Evolutionary conservation across 2,888 invertebrate genomes (phyloP).

Genomic region (Brachypterus glaber): DNA sequence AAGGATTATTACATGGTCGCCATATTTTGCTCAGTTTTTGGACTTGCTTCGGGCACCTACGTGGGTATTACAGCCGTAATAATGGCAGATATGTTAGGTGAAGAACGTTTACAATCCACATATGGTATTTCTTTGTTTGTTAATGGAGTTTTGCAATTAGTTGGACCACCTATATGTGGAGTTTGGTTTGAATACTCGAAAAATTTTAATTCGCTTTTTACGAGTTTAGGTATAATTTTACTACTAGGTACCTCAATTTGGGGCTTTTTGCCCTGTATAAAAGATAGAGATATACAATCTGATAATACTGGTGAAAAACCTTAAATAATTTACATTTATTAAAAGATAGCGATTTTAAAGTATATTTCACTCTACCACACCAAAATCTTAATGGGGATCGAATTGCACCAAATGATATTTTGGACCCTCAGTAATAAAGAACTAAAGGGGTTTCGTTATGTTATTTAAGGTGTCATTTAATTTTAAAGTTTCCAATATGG

Average conservation of each 20-base stretch:
- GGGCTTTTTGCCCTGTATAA: slow-evolving; percentile 65
- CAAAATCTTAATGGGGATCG: too few species aligned
- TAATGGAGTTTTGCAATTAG: slow-evolving; percentile 70
- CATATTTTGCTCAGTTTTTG: slow-evolving; percentile 65
- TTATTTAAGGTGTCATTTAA: too few species aligned
- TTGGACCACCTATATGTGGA: slow-evolving; percentile 79
- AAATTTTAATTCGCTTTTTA: slow-evolving; percentile 63
- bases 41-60: slow-evolving; percentile 74
- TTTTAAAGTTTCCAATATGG: too few species aligned
- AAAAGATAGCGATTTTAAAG: too few species aligned
- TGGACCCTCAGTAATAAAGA: too few species aligned
- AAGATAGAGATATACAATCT: slow-evolving; percentile 25
- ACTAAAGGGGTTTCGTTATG: too few species aligned
- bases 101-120: slow-evolving; percentile 73
- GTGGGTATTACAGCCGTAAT: slow-evolving; percentile 80
- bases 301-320: too few species aligned
- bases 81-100: slow-evolving; percentile 80
- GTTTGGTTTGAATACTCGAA: slow-evolving; percentile 52
- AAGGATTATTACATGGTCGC: slow-evolving; percentile 54
- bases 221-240: slow-evolving; percentile 62
- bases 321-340: too few species aligned
- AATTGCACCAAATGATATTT: too few species aligned
- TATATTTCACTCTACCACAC: too few species aligned
- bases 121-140: slow-evolving; percentile 80
- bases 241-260: slow-evolving; percentile 65